Base-by-base conservation (phyloP, 2,888 invertebrate species). In the Nomada ruficornis region DNA sequence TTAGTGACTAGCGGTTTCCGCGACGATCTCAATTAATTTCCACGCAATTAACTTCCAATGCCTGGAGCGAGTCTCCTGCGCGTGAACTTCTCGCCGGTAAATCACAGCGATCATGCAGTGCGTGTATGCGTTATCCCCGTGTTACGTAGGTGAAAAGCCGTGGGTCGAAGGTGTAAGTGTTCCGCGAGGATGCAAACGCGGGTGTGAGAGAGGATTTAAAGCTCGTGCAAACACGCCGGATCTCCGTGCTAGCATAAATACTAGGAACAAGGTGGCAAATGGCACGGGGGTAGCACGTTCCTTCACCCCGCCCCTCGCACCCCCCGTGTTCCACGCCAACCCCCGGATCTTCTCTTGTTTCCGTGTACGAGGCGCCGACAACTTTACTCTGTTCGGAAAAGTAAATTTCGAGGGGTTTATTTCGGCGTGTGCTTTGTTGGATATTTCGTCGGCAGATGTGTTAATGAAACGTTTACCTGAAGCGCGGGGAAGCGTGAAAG, bases 191-290 rank as follows among this genome's bases (percentile, higher is more conserved):
- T 69, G 79, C 77, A 42, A 75, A 77, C 36, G 29, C 47, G 64
- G 29, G 68, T 36, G 36, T 36, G 72, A 15, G 57, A 26, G 57
- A 70, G 86, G 80, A 83, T 85, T 74, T 83, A 75, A 89, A 82
- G 81, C 84, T 85, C 62, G 80, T 69, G 84, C 77, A 81, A 86
- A 85, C 86, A 88, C 83, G 73, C 26, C 59, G 86, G 86, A 88
- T 87, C 83, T 83, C 76, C 73, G 75, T 64, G 74, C 84, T 78
- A 83, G 85, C 86, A 84, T 86, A 90, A 90, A 89, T 90, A 88
- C 81, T 62, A 72, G 83, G 75, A 85, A 88, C 85, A 87, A 89
- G 89, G 87, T 89, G 89, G 85, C 88, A 90, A 89, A 89, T 83
- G 87, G 86, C 83, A 81, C 73, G 80, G 82, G 88, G 86, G 84